Conservation (phyloP, 2,888 invertebrate genomes). For the Campopleginae sp. region DNA sequence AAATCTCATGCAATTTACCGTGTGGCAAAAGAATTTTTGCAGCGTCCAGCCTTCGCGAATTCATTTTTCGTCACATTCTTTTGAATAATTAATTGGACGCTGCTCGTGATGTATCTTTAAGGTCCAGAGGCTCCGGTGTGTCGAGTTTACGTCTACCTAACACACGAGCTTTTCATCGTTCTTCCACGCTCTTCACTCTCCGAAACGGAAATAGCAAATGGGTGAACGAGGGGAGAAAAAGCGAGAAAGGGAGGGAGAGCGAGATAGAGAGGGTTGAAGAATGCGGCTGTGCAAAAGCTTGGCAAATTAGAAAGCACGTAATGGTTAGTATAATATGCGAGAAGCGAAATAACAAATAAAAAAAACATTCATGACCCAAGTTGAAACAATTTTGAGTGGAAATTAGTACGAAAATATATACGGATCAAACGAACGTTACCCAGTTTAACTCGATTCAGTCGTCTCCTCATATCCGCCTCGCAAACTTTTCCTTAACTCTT, state of each 20-base stretch:
- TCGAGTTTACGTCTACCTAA: conserved; percentile 58
- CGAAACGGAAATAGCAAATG: conserved; percentile 65
- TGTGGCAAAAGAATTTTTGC: background rate
- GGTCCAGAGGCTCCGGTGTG: conserved; percentile 35
- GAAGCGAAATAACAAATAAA: conserved; percentile 20
- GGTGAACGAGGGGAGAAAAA: conserved; percentile 54
- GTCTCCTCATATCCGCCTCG: background rate
- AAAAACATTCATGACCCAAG: conserved; percentile 7
- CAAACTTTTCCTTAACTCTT: background rate
- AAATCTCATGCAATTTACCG: background rate
- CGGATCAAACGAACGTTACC: background rate
- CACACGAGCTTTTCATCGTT: conserved; percentile 51
- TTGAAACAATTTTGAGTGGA: conserved; percentile 37
- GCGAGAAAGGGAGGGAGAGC: conserved; percentile 43
- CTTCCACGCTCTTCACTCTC: conserved; percentile 31
- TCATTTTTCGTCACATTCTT: background rate
- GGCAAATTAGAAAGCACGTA: conserved; percentile 62
- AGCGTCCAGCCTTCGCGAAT: background rate
- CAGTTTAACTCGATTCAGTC: background rate
- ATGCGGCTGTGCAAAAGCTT: conserved; percentile 68
- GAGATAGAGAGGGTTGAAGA: conserved; percentile 54
- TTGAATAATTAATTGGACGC: conserved; percentile 8
- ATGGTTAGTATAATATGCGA: conserved; percentile 41
- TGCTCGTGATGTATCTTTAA: conserved; percentile 29
- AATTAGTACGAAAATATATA: conserved; percentile 9